Evolutionary conservation across 2,113 vertebrate genomes (phyloP).

Genomic region (Diadophis punctatus): DNA sequence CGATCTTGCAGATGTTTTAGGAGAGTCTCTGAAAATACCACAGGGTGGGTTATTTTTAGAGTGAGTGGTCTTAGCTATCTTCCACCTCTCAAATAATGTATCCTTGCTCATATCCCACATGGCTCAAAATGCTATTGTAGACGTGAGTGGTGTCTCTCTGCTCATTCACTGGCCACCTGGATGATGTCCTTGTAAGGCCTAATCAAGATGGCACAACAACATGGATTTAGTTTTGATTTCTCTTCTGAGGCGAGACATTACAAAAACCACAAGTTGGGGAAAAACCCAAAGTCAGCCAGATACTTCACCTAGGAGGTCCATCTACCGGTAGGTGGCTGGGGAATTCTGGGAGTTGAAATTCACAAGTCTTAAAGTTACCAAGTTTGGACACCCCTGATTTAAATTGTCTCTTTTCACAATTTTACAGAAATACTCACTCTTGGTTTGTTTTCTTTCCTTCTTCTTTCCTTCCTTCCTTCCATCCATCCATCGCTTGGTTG

Average conservation of each 20-base stretch:
- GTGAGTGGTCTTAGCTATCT: not conserved
- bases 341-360: no score
- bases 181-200: not conserved
- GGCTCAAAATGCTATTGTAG: not conserved
- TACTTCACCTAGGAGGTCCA: no score
- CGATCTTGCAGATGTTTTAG: not conserved
- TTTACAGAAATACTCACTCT: not conserved
- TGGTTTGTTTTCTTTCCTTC: not conserved
- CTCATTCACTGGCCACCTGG: not conserved
- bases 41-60: not conserved
- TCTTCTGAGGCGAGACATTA: not conserved
- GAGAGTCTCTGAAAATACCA: not conserved
- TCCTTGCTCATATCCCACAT: not conserved
- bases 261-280: not conserved
- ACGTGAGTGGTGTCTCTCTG: not conserved
- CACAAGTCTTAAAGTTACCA: no score
- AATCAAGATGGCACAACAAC: not conserved
- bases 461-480: not conserved
- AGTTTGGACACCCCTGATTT: not conserved
- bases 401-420: not conserved
- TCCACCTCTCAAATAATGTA: not conserved
- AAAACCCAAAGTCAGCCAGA: not conserved
- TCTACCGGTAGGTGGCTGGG: no score
- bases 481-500: not conserved
- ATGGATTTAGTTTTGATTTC: not conserved